Base-by-base conservation (phyloP, 1,140 invertebrate species). In the Meloidogyne chitwoodi region DNA sequence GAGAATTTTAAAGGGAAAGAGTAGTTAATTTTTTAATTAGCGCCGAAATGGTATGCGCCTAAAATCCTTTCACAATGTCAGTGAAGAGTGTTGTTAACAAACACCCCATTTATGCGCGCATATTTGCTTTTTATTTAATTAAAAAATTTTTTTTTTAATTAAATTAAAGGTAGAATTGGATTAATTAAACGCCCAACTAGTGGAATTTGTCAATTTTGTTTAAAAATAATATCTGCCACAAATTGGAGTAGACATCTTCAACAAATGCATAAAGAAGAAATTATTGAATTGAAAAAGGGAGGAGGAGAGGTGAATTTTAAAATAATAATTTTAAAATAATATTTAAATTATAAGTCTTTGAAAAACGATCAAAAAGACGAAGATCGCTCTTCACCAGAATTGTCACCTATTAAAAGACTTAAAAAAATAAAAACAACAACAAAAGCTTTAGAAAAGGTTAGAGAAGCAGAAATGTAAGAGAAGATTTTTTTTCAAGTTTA, bases 191-290 rank as follows among this genome's bases (percentile, higher is more conserved):
- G 71, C 5, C 71, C 71, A 2, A 24, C 11, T 12, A 73, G 29
- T 63, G 71, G 71, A 10, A 16, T 65, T 26, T 73, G 71, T 22
- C 48, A 63, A 27, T 73, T 73, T n/a, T 73, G 71, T 63, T 14
- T 73, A 34, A 73, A 73, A 63, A 31, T 63, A 14, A 73, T 73
- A 41, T 73, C 71, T 34, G 71, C 71, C 11, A 34, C 71, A 24
- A 73, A 73, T 63, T 73, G 71, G 71, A 73, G 71, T 31, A 11
- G 71, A 6, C 71, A 73, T 61, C 41, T 73, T 73, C 71, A 64
- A 14, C 64, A 61, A 12, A 61, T 63, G 26, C 71, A 73, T 22
- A 38, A 34, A 34, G 64, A 56, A 24, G 71, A 73, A 22, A 61
- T 73, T 27, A 19, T 61, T 4, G 64, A 31, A 31, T 22, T 73